Evolutionary conservation across 1,140 invertebrate species (phyloP).

Genomic region (Orchestia grillus): DNA sequence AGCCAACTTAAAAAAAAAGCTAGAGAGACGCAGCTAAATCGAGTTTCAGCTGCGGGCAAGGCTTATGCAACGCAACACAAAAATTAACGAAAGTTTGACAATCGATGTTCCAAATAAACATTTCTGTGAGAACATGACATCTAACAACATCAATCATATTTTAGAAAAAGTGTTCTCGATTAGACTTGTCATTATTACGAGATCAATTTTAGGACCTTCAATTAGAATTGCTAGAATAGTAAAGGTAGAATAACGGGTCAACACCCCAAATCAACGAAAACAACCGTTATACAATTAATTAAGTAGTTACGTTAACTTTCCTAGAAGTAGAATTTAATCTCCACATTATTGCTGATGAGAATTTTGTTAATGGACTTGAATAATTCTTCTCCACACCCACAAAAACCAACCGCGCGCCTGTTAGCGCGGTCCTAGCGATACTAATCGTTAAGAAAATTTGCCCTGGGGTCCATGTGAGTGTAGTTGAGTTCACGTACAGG

Average conservation of each 20-base stretch:
- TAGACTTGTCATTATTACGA: background rate
- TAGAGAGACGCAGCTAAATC: no score
- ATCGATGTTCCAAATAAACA: no score
- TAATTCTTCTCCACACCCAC: background rate
- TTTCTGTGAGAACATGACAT: background rate
- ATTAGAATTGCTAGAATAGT: background rate
- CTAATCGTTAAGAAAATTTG: background rate
- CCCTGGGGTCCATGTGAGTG: background rate
- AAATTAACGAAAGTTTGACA: background rate
- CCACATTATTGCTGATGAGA: background rate
- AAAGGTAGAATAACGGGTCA: background rate
- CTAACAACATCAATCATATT: background rate
- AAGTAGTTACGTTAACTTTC: no score
- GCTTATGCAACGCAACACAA: background rate
- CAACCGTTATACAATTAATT: background rate
- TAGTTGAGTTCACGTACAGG: no score
- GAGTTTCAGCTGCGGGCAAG: no score
- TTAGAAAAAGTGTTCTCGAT: background rate
- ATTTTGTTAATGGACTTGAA: background rate
- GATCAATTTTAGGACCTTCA: background rate
- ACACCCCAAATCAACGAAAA: background rate
- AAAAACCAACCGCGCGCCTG: background rate
- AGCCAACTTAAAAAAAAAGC: no score
- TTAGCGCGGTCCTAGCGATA: background rate
- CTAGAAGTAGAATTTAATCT: background rate